Base-by-base conservation (phyloP, 2,113 vertebrate species). In the Tonatia bakeri region DNA sequence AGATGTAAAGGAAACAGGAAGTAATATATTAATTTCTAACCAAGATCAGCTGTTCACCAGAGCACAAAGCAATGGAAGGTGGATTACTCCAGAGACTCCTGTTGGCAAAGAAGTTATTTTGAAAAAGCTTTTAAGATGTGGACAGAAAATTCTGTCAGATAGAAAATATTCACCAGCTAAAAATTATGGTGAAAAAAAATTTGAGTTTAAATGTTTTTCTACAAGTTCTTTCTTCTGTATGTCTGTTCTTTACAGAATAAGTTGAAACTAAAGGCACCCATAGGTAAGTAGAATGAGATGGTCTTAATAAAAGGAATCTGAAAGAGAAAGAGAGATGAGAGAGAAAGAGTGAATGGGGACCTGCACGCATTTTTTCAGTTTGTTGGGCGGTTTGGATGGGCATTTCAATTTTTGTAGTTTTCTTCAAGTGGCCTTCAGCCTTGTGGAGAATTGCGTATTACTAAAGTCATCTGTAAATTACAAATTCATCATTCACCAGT, bases 1-100 rank as follows among this genome's bases (percentile, higher is more conserved):
- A 83, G 59, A 87, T 82, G 61, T 36, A 70, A 96, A 96, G 84
- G 94, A 97, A 97, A 94, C 90, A 96, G 96, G 97, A 98, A 97
- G 91, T 95, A 97, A 95, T 97, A 92, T 96, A 98, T 97, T 93
- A 92, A 96, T 96, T 95, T 95, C 92, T 94, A 97, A 98, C 95
- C 64, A 95, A 94, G 90, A 92, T 96, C 97, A 97, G 83, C 95
- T 94, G 80, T 84, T 95, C 92, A 61, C 93, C 80, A 82, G 84
- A 94, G 87, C 43, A 45, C 84, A 95, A 76, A 94, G 91, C 59
- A 76, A 91, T 75, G 45, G n/a, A 59, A 59, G 56, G 61, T 14
- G 4, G 69, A 87, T 91, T 43, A 54, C 79, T 94, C 96, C 45
- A 47, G 91, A 80, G 94, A 77, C 80, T 96, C 83, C n/a, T 69